Percentiles rank a stretch among this genome's conserved stretches.
Conservation (phyloP, 2,797 vertebrate genomes). For the Diplodus sargus region DNA sequence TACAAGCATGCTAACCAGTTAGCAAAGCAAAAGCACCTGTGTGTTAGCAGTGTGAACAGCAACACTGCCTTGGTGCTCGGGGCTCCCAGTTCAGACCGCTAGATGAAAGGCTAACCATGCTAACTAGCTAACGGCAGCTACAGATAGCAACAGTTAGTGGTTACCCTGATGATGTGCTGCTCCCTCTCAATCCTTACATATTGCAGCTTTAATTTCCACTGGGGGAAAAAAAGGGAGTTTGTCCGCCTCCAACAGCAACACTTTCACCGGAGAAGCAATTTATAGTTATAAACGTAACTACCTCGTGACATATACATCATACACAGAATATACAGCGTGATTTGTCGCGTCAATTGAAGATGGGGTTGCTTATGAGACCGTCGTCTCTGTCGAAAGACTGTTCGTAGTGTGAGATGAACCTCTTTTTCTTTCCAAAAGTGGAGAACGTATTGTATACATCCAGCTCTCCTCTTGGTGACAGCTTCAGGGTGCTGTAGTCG, state of each 20-base stretch:
- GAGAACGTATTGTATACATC: slow-evolving; percentile 92
- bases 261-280: slow-evolving; percentile 5
- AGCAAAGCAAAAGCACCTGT: too few species aligned
- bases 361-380: slow-evolving; percentile 83
- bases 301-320: not conserved
- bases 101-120: too few species aligned
- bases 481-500: slow-evolving; percentile 85
- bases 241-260: not conserved
- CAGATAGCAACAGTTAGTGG: too few species aligned
- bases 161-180: too few species aligned
- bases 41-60: too few species aligned
- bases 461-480: slow-evolving; percentile 80
- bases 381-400: slow-evolving; percentile 80
- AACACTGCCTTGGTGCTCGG: too few species aligned
- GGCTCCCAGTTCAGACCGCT: too few species aligned
- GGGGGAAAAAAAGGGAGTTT: not conserved
- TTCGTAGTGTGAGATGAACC: slow-evolving; percentile 85
- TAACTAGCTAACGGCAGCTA: too few species aligned
- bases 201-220: not conserved
- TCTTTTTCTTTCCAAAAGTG: slow-evolving; percentile 93
- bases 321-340: not conserved
- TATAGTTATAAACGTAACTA: slow-evolving; percentile 4
- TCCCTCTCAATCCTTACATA: too few species aligned
- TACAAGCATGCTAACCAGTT: too few species aligned
- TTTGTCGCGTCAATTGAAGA: slow-evolving; percentile 70